phyloP scores from a whole-genome alignment of 1,140 invertebrate genomes.

The Aleiodes sp. region DNA sequence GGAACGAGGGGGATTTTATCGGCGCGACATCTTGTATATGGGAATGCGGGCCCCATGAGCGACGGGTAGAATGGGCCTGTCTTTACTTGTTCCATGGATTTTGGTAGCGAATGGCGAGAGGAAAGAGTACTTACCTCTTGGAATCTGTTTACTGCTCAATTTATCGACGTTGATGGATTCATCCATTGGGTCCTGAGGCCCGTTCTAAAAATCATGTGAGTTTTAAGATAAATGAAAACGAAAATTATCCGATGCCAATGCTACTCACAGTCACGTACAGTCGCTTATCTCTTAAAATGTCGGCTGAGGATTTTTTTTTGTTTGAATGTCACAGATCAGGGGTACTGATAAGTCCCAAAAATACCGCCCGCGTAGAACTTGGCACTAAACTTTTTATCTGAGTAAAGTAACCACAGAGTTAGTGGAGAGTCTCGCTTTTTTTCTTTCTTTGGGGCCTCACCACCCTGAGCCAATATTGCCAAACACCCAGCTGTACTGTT shows the following conservation, averaged over 20 bases:
- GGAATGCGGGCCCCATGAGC: constrained; percentile 63
- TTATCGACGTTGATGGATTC: constrained; percentile 58
- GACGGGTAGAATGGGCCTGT: constrained; percentile 49
- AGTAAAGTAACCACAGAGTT: constrained; percentile 39
- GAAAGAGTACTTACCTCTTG: background rate
- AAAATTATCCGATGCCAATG: background rate
- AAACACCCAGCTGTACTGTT: constrained; percentile 39
- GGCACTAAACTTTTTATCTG: constrained; percentile 52
- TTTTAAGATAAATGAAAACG: background rate
- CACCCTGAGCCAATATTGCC: constrained; percentile 9
- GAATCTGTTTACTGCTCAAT: constrained; percentile 8
- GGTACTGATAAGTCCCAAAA: constrained; percentile 45
- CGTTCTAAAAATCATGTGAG: background rate
- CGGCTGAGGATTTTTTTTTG: constrained; percentile 40
- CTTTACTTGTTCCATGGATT: constrained; percentile 47
- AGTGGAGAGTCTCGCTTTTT: background rate
- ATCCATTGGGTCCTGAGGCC: constrained; percentile 43
- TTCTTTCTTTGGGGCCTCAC: background rate
- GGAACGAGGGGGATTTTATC: constrained; percentile 57
- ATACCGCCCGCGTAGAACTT: constrained; percentile 52
- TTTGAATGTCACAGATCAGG: constrained; percentile 58
- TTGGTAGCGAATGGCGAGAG: constrained; percentile 11
- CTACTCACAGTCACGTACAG: background rate
- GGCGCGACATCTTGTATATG: constrained; percentile 66
- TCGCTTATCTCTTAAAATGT: constrained; percentile 40